Evolutionary conservation across 2,113 vertebrate species (phyloP).

Genomic region (Hemibagrus wyckioides): DNA sequence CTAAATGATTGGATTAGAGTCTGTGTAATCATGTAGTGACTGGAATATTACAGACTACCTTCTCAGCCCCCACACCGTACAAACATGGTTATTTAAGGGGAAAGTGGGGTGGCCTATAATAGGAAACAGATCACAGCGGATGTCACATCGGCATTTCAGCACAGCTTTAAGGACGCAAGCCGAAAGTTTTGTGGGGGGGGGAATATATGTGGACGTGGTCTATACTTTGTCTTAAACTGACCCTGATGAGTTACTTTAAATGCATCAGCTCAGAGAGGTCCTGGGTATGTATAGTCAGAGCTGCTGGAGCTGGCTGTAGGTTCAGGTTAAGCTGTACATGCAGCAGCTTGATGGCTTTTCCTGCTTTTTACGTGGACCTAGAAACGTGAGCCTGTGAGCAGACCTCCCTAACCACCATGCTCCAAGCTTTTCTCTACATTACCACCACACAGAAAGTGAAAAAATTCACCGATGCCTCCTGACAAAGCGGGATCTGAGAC

Average conservation of each 20-base stretch:
- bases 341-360: background rate
- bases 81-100: background rate
- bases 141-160: background rate
- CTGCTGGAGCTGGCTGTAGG: background rate
- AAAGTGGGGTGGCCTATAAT: background rate
- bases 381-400: constrained; percentile 8
- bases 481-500: constrained; percentile 26
- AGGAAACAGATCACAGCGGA: constrained; percentile 20
- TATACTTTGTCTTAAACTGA: background rate
- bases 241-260: background rate
- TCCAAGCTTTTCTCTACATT: background rate
- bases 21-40: background rate
- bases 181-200: background rate
- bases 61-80: background rate
- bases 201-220: background rate
- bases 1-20: background rate
- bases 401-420: background rate
- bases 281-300: background rate
- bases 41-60: background rate
- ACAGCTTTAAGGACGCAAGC: background rate
- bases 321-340: background rate
- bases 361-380: background rate
- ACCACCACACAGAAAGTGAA: constrained; percentile 3
- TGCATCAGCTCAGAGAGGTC: background rate
- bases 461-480: constrained; percentile 20